Conservation (phyloP, 2,888 invertebrate species). For the Chaetogeoica ovagalla region DNA sequence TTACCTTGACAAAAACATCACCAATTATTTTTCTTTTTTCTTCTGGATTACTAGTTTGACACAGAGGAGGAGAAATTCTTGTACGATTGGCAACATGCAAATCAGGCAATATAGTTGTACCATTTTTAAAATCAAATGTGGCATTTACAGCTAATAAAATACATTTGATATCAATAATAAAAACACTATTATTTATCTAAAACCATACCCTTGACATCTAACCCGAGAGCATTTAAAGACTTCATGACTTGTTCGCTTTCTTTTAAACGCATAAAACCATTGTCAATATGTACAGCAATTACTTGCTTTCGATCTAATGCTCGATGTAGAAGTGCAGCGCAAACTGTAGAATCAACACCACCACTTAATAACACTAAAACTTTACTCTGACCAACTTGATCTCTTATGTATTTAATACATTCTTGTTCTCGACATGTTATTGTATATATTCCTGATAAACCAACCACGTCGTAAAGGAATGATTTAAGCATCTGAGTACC, state of each 20-base stretch:
- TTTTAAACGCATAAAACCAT: conserved; percentile 97
- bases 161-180: conserved; percentile 14
- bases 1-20: conserved; percentile 89
- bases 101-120: conserved; percentile 79
- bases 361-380: conserved; percentile 94
- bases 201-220: conserved; percentile 71
- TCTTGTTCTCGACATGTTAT: conserved; percentile 83
- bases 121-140: conserved; percentile 64
- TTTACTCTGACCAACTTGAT: conserved; percentile 87
- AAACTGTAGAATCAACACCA: conserved; percentile 99
- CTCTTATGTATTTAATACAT: conserved; percentile 89
- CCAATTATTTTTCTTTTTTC: conserved; percentile 98
- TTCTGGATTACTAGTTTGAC: conserved; percentile 88
- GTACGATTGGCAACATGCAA: conserved; percentile 64
- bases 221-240: conserved; percentile 79
- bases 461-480: conserved; percentile 90
- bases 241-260: conserved; percentile 88
- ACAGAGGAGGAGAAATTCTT: conserved; percentile 78
- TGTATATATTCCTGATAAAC: conserved; percentile 83
- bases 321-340: conserved; percentile 90
- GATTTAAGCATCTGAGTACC: conserved; percentile 91
- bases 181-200: neutral
- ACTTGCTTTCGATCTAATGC: conserved; percentile 88
- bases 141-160: conserved; percentile 59
- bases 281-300: conserved; percentile 96